Evolutionary conservation across 2,888 invertebrate species (phyloP).

Genomic region (Ditylenchus weischeri): DNA sequence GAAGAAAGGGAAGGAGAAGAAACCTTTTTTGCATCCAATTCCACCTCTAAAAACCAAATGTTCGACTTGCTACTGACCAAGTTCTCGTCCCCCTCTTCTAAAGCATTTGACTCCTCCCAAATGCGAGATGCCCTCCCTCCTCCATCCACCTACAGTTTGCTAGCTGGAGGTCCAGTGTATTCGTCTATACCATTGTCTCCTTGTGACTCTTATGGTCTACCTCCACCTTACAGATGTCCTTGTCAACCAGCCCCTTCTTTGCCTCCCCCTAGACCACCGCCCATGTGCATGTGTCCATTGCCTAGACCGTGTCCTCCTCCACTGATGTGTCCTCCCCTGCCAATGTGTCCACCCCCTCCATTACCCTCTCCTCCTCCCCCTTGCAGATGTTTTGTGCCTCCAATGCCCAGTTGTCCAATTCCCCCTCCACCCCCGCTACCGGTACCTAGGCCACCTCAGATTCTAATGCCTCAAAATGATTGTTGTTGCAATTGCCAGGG

Average conservation of each 20-base stretch:
- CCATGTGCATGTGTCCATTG: slow-evolving; percentile 42
- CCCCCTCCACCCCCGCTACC: slow-evolving; percentile 18
- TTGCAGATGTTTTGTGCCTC: slow-evolving; percentile 27
- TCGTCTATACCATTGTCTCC: background rate
- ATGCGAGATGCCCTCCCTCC: no score
- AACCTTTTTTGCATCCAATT: no score
- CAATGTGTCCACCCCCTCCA: slow-evolving; percentile 30
- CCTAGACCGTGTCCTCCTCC: slow-evolving; percentile 44
- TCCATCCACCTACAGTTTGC: no score
- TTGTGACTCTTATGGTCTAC: background rate
- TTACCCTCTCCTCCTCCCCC: slow-evolving; percentile 38
- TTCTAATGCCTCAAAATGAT: slow-evolving; percentile 50
- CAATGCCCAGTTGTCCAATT: slow-evolving; percentile 34
- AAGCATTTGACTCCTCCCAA: no score
- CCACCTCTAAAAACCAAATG: no score
- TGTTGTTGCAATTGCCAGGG: slow-evolving; percentile 55
- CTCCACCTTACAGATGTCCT: slow-evolving; percentile 1
- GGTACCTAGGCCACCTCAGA: slow-evolving; percentile 27
- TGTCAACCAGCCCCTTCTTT: slow-evolving; percentile 11
- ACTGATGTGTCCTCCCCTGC: slow-evolving; percentile 20
- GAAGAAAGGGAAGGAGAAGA: no score
- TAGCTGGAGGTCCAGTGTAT: slow-evolving; percentile 2
- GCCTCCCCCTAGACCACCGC: slow-evolving; percentile 24
- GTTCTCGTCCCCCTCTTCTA: no score
- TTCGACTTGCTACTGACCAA: no score